Percentiles rank a stretch among this genome's conserved stretches.
These are phyloP conservation scores for Rugalucina vietnamica DNA, from an alignment of 2,888 invertebrate species.

Conservation along the genomic window DNA sequence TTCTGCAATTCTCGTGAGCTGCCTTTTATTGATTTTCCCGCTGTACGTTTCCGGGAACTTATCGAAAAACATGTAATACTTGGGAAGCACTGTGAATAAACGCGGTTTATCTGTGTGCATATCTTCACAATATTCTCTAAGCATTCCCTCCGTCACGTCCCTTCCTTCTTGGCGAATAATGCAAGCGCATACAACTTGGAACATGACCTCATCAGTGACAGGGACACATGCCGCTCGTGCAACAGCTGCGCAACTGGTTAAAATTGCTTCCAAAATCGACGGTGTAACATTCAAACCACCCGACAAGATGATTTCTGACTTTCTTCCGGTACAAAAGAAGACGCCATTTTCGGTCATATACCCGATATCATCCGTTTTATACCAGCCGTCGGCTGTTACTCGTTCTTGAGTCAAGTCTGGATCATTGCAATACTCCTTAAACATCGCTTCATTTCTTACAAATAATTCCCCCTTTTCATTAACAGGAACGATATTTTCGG, in stretches of 20 bases:
- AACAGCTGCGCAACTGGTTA: not conserved
- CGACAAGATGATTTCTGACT: not conserved
- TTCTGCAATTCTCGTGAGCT: slow-evolving; percentile 20
- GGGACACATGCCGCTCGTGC: slow-evolving; percentile 15
- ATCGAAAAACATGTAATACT: slow-evolving; percentile 24
- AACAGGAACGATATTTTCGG: slow-evolving; percentile 16
- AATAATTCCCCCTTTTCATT: slow-evolving; percentile 33
- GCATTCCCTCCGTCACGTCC: slow-evolving; percentile 9
- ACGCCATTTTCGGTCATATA: not conserved
- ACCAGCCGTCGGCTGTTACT: slow-evolving; percentile 23
- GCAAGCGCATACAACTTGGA: slow-evolving; percentile 45
- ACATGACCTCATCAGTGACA: slow-evolving; percentile 16
- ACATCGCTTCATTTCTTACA: not conserved
- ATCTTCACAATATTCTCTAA: not conserved
- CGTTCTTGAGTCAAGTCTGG: not conserved
- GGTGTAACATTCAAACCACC: not conserved
- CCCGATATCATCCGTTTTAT: slow-evolving; percentile 25
- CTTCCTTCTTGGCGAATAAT: slow-evolving; percentile 16
- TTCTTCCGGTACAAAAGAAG: not conserved
- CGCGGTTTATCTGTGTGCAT: slow-evolving; percentile 24
- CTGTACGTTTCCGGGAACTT: slow-evolving; percentile 23
- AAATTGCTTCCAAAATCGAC: not conserved
- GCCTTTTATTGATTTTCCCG: slow-evolving; percentile 21
- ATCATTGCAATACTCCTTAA: slow-evolving; percentile 31
- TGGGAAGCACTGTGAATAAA: slow-evolving; percentile 30